These are phyloP conservation scores for Cataglyphis altisquamis DNA, from an alignment of 2,888 invertebrate genomes.

Conservation along the genomic window DNA sequence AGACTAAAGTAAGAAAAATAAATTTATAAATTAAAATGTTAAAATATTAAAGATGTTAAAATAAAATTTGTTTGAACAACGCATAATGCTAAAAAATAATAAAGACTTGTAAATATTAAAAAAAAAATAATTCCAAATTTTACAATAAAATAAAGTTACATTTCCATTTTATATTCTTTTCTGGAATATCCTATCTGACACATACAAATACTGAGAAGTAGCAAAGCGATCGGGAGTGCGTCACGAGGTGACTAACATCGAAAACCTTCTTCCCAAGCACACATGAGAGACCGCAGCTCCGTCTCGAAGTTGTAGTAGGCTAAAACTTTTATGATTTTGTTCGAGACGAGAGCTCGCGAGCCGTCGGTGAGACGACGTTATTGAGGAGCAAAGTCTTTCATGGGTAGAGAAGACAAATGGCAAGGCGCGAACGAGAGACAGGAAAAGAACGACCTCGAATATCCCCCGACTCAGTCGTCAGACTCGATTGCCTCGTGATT, in stretches of 20 bases:
- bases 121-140: background rate
- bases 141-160: background rate
- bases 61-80: background rate
- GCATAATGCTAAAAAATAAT: background rate
- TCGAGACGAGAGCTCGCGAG: constrained; percentile 66
- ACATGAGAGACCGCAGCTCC: constrained; percentile 48
- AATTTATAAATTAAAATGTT: background rate
- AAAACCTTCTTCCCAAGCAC: constrained; percentile 67
- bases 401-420: constrained; percentile 72
- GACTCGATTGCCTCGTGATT: constrained; percentile 73
- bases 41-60: background rate
- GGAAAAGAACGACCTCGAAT: constrained; percentile 70
- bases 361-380: constrained; percentile 16
- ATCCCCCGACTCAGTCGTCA: constrained; percentile 68
- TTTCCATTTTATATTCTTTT: background rate
- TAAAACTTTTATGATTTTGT: constrained; percentile 81
- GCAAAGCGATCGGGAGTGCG: constrained; percentile 58
- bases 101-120: background rate
- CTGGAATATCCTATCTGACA: background rate
- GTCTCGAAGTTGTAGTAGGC: constrained; percentile 72
- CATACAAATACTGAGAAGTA: background rate
- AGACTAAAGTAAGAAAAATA: background rate
- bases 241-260: constrained; percentile 70
- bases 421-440: constrained; percentile 49
- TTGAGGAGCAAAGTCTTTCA: constrained; percentile 59